phyloP scores from a whole-genome alignment of 1,140 invertebrate genomes.

The Trachymyrmex septentrionalis region DNA sequence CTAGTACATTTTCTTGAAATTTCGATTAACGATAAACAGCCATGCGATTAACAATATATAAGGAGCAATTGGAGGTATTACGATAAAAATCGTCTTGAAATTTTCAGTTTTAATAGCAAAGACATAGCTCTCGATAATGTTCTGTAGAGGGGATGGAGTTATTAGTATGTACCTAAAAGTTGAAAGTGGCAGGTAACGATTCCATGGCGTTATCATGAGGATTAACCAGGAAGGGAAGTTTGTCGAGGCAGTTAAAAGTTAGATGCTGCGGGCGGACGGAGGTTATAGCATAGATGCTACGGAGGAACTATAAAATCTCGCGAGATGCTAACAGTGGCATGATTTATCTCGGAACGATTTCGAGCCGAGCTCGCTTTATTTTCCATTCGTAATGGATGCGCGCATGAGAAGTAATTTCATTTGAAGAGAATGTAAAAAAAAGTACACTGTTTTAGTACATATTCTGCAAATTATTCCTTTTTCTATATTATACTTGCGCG shows the following conservation, averaged over 20 bases:
- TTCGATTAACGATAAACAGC: neutral
- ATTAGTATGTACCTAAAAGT: conserved; percentile 60
- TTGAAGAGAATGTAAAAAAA: neutral
- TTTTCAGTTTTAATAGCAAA: neutral
- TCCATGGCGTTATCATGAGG: conserved; percentile 61
- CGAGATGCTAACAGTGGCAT: conserved; percentile 51
- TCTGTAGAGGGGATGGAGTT: conserved; percentile 18
- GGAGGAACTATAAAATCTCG: conserved; percentile 61
- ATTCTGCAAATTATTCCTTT: neutral
- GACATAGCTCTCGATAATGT: conserved; percentile 33
- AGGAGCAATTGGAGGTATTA: neutral
- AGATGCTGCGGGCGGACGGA: conserved; percentile 42
- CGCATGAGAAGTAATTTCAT: conserved; percentile 37
- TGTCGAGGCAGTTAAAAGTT: conserved; percentile 71
- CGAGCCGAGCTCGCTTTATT: conserved; percentile 41
- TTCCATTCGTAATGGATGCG: conserved; percentile 41
- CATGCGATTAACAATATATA: neutral
- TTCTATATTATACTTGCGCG: neutral
- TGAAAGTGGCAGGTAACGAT: conserved; percentile 58
- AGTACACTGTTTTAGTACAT: neutral
- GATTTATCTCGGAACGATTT: conserved; percentile 69
- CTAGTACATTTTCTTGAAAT: neutral
- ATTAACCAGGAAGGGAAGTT: conserved; percentile 63
- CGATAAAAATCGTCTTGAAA: neutral
- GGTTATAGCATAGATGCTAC: conserved; percentile 2